Evolutionary conservation across 1,140 invertebrate species (phyloP).

Genomic region (Dufourea novaeangliae): DNA sequence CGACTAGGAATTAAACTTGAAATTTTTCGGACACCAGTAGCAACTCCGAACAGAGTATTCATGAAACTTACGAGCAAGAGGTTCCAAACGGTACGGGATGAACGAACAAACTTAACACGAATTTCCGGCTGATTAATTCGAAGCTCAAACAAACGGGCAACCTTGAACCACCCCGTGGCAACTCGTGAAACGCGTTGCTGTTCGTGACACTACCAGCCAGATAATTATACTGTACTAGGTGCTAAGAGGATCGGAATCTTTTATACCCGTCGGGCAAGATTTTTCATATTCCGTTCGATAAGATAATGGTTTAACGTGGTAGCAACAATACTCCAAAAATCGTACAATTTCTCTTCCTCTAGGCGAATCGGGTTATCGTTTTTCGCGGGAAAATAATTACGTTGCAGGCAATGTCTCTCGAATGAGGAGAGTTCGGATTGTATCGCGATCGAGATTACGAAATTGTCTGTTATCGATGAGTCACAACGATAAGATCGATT

Average conservation of each 20-base stretch:
- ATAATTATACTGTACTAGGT: background rate
- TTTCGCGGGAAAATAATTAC: background rate
- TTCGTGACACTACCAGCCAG: background rate
- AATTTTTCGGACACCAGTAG: no score
- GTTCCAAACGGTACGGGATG: no score
- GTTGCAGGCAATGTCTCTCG: background rate
- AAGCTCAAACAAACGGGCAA: background rate
- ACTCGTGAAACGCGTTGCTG: background rate
- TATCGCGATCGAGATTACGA: background rate
- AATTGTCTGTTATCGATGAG: slow-evolving; percentile 2
- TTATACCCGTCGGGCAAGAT: background rate
- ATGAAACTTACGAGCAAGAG: background rate
- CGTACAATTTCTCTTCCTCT: background rate
- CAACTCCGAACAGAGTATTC: no score
- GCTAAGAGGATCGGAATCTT: background rate
- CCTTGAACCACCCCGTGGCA: background rate
- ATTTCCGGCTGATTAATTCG: background rate
- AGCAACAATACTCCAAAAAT: background rate
- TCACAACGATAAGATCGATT: slow-evolving; percentile 3
- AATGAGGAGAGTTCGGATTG: background rate
- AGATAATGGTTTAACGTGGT: slow-evolving; percentile 1
- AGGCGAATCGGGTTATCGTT: background rate
- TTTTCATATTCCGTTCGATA: slow-evolving; percentile 4
- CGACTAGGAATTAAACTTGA: no score
- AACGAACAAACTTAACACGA: background rate